Evolutionary conservation across 1,140 invertebrate genomes (phyloP), one percentile per base, ranked within the genome.

Genomic region (Odontomachus brunneus): DNA sequence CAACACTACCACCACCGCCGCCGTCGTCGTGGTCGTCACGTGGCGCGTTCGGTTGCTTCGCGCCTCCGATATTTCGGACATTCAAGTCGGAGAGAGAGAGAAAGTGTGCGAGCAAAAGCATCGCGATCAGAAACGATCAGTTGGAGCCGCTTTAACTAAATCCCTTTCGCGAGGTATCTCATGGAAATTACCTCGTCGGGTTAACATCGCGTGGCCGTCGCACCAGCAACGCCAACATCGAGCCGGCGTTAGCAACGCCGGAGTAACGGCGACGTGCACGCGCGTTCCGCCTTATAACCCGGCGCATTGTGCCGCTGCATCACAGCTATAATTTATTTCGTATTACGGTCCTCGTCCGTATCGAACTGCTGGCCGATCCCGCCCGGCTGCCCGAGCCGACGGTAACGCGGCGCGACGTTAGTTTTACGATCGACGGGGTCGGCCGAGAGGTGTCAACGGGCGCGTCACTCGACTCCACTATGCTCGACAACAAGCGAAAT

Each of bases 271-370:
- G 75, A 71, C 22, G 66, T 26, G 44, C 22, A 19, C 38, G n/a
- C n/a, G 2, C 66, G 66, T 38, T 48, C 7, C 17, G 63, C 33
- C 65, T 80, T 71, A 59, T 69, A 71, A 71, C 65, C 49, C 22
- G 51, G 65, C 49, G 74, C 62, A 55, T 76, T 76, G 44, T 55
- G 74, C 73, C 73, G 74, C 75, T 29, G 33, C 75, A 67, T 69
- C 75, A 57, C 51, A 17, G 51, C 65, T 80, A 71, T 80, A 80
- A 80, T 80, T 80, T 80, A 80, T 80, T 80, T 80, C 65, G 53
- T 71, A 80, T 71, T 80, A 69, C 75, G 75, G 12, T 78, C 75
- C 33, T 80, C 62, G 75, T 29, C 22, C 53, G 53, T 33, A 78
- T 80, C 75, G 75, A 80, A 80, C 51, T 80, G 75, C 29, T 63